phyloP scores from a whole-genome alignment of 2,797 vertebrate species.

The Psittacula derbiana region DNA sequence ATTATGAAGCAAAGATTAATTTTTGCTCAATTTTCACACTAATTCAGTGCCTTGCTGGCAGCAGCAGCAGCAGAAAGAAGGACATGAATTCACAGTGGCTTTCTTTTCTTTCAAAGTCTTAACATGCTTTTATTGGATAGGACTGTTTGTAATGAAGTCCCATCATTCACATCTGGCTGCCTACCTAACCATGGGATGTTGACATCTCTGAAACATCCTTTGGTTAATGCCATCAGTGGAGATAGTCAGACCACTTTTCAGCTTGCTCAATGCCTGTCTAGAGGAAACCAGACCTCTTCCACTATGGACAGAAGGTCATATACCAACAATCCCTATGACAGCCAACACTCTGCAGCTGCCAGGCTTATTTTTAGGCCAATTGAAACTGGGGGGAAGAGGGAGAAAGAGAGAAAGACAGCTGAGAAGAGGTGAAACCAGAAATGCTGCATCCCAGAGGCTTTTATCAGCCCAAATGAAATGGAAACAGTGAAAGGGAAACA shows the following conservation, averaged over 20 bases:
- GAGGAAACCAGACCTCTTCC: background rate
- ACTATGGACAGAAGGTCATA: background rate
- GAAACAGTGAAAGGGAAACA: constrained; percentile 65
- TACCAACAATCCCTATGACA: background rate
- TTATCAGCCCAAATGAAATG: constrained; percentile 64
- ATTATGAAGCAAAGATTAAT: constrained; percentile 58
- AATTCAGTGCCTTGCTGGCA: constrained; percentile 38
- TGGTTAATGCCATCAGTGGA: background rate
- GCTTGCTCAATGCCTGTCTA: background rate
- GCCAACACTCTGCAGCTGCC: background rate
- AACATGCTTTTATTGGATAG: background rate
- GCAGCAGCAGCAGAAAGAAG: constrained; percentile 15
- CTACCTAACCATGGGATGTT: background rate
- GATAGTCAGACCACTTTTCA: background rate
- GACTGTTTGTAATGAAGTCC: background rate
- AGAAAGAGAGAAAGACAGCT: background rate
- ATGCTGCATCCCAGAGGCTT: constrained; percentile 47
- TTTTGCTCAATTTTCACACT: constrained; percentile 50
- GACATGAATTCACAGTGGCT: constrained; percentile 30
- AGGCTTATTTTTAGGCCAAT: background rate
- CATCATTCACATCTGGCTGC: background rate
- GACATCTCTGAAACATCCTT: background rate
- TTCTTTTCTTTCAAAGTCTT: background rate
- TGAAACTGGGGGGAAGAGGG: background rate
- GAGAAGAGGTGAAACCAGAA: constrained; percentile 46